phyloP scores from a whole-genome alignment of 2,113 vertebrate species.

The Myrmophylax atrothorax region DNA sequence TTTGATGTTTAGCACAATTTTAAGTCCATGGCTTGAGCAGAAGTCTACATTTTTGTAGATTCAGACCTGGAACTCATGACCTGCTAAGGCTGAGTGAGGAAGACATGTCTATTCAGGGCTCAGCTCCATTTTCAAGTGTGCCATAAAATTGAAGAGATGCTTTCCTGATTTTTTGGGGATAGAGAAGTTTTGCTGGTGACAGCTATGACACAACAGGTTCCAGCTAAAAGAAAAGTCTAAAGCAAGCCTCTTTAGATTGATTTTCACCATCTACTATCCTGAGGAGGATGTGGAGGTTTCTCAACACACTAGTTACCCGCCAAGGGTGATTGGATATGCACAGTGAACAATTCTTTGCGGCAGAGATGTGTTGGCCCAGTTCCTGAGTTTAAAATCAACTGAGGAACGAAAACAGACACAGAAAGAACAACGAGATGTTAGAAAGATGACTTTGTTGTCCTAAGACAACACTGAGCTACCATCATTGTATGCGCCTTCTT shows the following conservation, averaged over 20 bases:
- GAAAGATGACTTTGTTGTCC: conserved; percentile 3
- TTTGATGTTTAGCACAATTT: neutral
- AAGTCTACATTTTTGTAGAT: neutral
- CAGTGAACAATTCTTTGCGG: conserved; percentile 5
- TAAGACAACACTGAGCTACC: conserved; percentile 53
- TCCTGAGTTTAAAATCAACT: conserved; percentile 26
- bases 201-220: neutral
- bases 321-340: neutral
- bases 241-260: neutral
- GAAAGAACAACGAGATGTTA: conserved; percentile 21
- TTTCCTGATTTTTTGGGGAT: neutral
- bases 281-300: neutral
- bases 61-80: neutral
- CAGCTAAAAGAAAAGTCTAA: neutral
- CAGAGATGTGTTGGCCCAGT: conserved; percentile 62
- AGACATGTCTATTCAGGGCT: neutral
- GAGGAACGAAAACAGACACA: conserved; percentile 16
- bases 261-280: neutral
- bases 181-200: neutral
- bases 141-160: neutral
- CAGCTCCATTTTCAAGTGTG: neutral
- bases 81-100: neutral
- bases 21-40: neutral
- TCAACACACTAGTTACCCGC: neutral
- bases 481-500: conserved; percentile 45